phyloP scores from a whole-genome alignment of 2,797 vertebrate species.

The Eulemur rubriventer region DNA sequence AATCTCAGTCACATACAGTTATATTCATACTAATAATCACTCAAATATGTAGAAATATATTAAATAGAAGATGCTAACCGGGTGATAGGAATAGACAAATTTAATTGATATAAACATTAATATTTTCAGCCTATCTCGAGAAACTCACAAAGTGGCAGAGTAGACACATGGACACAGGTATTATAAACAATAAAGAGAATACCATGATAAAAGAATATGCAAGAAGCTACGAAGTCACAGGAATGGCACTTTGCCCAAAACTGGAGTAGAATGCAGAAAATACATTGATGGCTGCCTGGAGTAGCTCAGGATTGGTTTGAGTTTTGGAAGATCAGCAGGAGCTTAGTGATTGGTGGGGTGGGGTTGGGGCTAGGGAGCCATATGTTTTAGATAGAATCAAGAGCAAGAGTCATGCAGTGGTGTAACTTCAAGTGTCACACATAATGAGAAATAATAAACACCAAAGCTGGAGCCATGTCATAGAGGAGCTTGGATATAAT shows the following conservation, averaged over 20 bases:
- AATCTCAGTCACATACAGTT: background rate
- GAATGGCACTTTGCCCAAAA: background rate
- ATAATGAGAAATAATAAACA: background rate
- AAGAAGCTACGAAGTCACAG: background rate
- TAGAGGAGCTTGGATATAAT: too few relatives aligned
- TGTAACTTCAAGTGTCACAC: background rate
- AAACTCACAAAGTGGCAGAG: background rate
- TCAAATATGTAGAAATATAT: background rate
- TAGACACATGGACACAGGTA: background rate
- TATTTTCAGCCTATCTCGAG: background rate
- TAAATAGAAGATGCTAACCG: background rate
- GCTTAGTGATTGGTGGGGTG: background rate
- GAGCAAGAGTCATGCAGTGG: background rate
- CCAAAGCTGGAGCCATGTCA: background rate
- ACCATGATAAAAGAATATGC: background rate
- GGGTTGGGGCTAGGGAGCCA: rapidly evolving
- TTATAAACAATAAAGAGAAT: background rate
- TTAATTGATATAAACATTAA: background rate
- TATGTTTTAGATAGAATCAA: background rate
- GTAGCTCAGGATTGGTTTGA: background rate
- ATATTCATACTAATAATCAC: background rate
- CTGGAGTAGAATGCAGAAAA: background rate
- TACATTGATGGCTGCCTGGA: background rate
- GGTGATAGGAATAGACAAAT: background rate
- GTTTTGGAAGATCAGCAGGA: background rate